Base-by-base conservation (phyloP, 2,797 vertebrate genomes). In the Pseudochaenichthys georgianus region DNA sequence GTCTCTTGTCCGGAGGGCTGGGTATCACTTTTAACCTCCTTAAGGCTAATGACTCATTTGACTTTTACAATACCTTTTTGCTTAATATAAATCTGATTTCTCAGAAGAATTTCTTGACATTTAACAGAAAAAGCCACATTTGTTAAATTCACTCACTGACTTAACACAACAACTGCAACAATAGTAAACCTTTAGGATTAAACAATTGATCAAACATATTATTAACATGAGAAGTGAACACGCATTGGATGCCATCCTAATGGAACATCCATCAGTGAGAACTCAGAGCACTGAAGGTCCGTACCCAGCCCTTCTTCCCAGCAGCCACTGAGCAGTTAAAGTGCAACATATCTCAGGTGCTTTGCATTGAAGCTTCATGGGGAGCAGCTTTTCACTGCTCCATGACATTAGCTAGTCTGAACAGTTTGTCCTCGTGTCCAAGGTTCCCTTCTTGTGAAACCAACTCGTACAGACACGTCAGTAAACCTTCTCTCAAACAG, bases 41-140 rank as follows among this genome's bases (percentile, higher is more conserved):
- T 10, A 43, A 34, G 16, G 59, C 3, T 0, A 9, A 51, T 60
- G 13, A n/a, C 9, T 41, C 34, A 21, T 5, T 3, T 41, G 34
- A 15, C 5, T 3, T 11, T 58, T 54, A 66, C 41, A 47, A 12
- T 13, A 41, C 13, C 17, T 59, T 52, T 48, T 65, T 54, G 12
- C 9, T 73, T 34, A 54, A 54, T 41, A 51, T 10, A 50, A 47
- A 58, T 53, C 4, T 60, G 28, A 17, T 53, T 74, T 70, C 16
- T 15, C 48, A 6, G 28, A 57, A 42, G 42, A 0, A 48, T 43
- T 15, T 52, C 6, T 45, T 19, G 15, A 48, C 42, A 46, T 78
- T 67, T 53, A 42, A 21, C n/a, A 52, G 19, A 61, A n/a, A n/a
- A 13, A 62, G 31, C 13, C 31, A 28, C 0, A 34, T 48, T 13